Base-by-base conservation (phyloP, 2,797 vertebrate species). In the Mormyrus proboscirostris region DNA sequence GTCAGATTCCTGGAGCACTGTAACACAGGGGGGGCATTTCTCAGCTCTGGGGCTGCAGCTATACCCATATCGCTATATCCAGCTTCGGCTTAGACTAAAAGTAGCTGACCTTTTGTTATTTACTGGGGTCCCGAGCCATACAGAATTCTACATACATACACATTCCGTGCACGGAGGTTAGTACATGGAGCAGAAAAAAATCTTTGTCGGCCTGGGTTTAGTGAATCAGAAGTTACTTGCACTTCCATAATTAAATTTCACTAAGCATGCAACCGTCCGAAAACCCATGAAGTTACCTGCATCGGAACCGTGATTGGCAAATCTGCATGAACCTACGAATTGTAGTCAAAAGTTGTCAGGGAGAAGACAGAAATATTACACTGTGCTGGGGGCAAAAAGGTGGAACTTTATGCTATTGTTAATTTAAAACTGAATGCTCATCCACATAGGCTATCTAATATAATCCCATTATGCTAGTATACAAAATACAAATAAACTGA, bases 1-100 rank as follows among this genome's bases (percentile, higher is more conserved):
- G 0, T 93, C 91, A 0, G 38, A 0, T 0, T 89, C 92, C 10
- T 97, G 97, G 95, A 95, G 88, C 44, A 84, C 95, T 95, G 88
- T n/a, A 91, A 85, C 9, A 88, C 0, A 89, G 44, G 89, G 3
- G 88, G 16, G 82, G 25, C 4, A 16, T 19, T 5, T 16, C 44
- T 79, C 38, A 41, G 73, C 73, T 79, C 79, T n/a, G 41, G 79
- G n/a, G 1, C 0, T 22, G 25, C 47, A 25, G 14, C 83, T 6
- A 83, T 9, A 83, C 8, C 19, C 19, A 83, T n/a, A 38, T 44
- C 4, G 19, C 12, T 49, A 49, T 10, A 29, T 33, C 33, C 29
- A 19, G 14, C 44, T 53, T 29, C 33, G 2, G 25, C 69, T 8
- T 16, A n/a, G 5, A 47, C 49, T 73, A 88, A 69, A 53, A 29